Evolutionary conservation across 2,888 invertebrate species (phyloP).

Genomic region (Rhingia rostrata): DNA sequence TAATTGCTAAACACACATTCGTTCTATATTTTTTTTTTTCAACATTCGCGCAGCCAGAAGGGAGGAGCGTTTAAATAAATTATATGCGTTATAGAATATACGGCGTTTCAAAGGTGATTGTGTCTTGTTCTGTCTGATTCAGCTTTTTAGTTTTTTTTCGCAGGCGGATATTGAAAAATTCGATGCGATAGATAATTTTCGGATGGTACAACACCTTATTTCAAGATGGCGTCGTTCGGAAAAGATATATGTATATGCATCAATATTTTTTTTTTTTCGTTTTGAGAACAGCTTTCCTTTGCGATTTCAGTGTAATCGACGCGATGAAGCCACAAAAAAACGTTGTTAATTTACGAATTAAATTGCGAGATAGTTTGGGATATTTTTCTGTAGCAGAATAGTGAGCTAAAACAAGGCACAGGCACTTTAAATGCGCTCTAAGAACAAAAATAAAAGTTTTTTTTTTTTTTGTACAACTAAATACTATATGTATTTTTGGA

Average conservation of each 20-base stretch:
- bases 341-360: conserved; percentile 47
- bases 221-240: conserved; percentile 73
- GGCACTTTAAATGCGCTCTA: conserved; percentile 74
- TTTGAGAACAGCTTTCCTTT: conserved; percentile 68
- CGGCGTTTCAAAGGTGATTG: conserved; percentile 72
- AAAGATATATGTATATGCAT: conserved; percentile 31
- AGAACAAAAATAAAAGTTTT: conserved; percentile 24
- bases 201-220: conserved; percentile 70
- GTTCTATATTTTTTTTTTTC: conserved; percentile 24
- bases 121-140: conserved; percentile 74
- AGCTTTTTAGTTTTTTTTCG: conserved; percentile 58
- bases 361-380: conserved; percentile 24
- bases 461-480: conserved; percentile 28
- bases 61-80: conserved; percentile 43
- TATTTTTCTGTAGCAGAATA: conserved; percentile 64
- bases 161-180: conserved; percentile 58
- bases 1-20: conserved; percentile 28
- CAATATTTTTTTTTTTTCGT: background rate
- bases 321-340: conserved; percentile 69
- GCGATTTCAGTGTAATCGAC: conserved; percentile 75
- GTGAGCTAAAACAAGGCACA: conserved; percentile 73
- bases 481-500: conserved; percentile 31
- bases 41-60: conserved; percentile 55
- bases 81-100: conserved; percentile 38
- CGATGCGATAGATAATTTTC: conserved; percentile 53